These are phyloP conservation scores for Idaea straminata DNA, from an alignment of 2,888 invertebrate species.

Conservation along the genomic window DNA sequence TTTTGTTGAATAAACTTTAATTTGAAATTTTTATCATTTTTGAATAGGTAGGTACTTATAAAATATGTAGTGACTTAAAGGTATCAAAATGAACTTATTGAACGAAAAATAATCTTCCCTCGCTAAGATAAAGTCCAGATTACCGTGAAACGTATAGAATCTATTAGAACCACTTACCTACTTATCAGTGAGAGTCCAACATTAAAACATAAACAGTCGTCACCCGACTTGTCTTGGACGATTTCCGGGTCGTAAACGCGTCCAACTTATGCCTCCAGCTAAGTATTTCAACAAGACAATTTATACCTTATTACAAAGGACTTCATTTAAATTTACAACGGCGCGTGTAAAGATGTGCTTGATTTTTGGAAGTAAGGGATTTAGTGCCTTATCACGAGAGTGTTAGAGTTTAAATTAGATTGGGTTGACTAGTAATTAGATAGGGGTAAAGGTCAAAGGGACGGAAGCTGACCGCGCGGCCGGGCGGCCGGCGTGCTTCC, in stretches of 20 bases:
- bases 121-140: neutral
- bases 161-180: slow-evolving; percentile 8
- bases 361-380: slow-evolving; percentile 24
- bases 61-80: too few species aligned
- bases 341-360: neutral
- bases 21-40: too few species aligned
- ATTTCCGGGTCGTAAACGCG: slow-evolving; percentile 54
- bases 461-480: slow-evolving; percentile 72
- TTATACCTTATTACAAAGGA: slow-evolving; percentile 28
- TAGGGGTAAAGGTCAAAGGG: slow-evolving; percentile 66
- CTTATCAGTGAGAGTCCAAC: slow-evolving; percentile 11
- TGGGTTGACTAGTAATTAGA: slow-evolving; percentile 61
- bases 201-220: slow-evolving; percentile 41
- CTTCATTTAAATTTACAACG: neutral
- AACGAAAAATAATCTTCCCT: neutral
- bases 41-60: too few species aligned
- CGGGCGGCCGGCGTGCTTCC: slow-evolving; percentile 63
- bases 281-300: slow-evolving; percentile 38
- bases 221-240: slow-evolving; percentile 52
- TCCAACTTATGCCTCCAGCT: slow-evolving; percentile 38
- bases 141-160: slow-evolving; percentile 11
- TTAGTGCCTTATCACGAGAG: slow-evolving; percentile 16
- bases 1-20: too few species aligned
- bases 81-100: too few species aligned
- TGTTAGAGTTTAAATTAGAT: neutral